These are phyloP conservation scores for Drosophila colorata DNA, from an alignment of 2,888 invertebrate species.

Conservation along the genomic window DNA sequence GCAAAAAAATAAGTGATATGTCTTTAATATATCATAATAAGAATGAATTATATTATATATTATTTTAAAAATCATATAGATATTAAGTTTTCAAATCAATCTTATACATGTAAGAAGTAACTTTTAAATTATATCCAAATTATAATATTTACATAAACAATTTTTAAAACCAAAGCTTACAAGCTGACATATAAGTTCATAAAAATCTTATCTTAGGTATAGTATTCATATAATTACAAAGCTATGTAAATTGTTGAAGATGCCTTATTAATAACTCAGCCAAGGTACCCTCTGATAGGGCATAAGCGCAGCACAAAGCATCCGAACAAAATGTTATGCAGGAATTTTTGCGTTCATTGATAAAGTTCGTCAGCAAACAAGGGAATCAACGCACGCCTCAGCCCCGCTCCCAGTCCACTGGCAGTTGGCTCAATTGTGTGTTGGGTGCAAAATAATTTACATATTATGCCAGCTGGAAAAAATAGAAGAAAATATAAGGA, in stretches of 20 bases:
- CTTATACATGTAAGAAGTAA: too few relatives aligned
- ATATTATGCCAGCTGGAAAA: slow-evolving; percentile 52
- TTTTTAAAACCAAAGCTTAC: too few relatives aligned
- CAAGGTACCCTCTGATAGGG: not conserved
- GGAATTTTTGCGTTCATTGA: slow-evolving; percentile 71
- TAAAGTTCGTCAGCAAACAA: slow-evolving; percentile 61
- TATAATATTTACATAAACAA: too few relatives aligned
- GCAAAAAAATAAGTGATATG: too few relatives aligned
- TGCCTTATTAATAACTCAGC: not conserved
- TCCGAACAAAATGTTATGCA: slow-evolving; percentile 45
- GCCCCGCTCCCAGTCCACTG: not conserved
- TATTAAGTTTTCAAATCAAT: too few relatives aligned
- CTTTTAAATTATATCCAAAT: too few relatives aligned
- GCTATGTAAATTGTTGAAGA: not conserved
- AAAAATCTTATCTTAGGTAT: too few relatives aligned
- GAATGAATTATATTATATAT: too few relatives aligned
- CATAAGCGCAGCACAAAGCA: slow-evolving; percentile 10
- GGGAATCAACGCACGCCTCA: slow-evolving; percentile 32
- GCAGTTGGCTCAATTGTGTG: slow-evolving; percentile 37
- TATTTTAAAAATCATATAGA: too few relatives aligned
- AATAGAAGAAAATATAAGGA: slow-evolving; percentile 11
- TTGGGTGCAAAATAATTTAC: slow-evolving; percentile 69
- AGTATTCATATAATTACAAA: too few relatives aligned
- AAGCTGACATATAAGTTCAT: too few relatives aligned
- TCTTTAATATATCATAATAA: too few relatives aligned